Base-by-base conservation (phyloP, 2,113 vertebrate species). In the Actenoides hombroni region DNA sequence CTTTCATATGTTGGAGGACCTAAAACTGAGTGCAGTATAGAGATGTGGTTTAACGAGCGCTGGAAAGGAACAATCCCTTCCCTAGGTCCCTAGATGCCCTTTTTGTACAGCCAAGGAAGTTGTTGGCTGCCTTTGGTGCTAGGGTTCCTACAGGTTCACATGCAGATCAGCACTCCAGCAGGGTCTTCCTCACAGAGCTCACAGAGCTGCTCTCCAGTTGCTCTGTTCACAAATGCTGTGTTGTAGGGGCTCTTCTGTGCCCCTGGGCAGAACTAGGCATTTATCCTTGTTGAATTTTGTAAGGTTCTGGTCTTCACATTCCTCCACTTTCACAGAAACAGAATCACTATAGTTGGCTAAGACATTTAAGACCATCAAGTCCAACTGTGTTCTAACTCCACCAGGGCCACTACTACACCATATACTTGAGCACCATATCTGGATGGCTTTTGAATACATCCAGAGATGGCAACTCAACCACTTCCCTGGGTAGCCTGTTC, bases 141-240 rank as follows among this genome's bases (percentile, higher is more conserved):
- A 29, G 15, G 26, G 11, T 84, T 70, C 31, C 16, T 2, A 1
- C 0, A 1, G 33, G 48, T 13, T 75, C 29, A 46, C 0, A 1
- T 2, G 18, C 29, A 35, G 28, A 13, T 25, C 71, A 29, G 1
- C 9, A 10, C 28, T 64, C 6, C 44, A 70, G 68, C 42, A 16
- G 42, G 37, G 23, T 17, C 44, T 21, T 81, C 49, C 35, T 60
- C 6, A 1, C 16, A 44, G 31, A 74, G 54, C 35, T 60, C 6
- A 1, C 16, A 44, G 31, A 74, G 54, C 48, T 86, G 28, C 8
- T 63, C 35, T 33, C 17, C 2, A 2, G 20, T 21, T 7, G 1
- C 16, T 67, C 19, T 46, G 37, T 40, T 13, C 23, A 29, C 18
- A 29, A 28, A 40, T 26, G 21, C 1, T 49, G 6, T 56, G 8